Conservation (phyloP, 2,888 invertebrate species). For the Rhyacophila evoluta region DNA sequence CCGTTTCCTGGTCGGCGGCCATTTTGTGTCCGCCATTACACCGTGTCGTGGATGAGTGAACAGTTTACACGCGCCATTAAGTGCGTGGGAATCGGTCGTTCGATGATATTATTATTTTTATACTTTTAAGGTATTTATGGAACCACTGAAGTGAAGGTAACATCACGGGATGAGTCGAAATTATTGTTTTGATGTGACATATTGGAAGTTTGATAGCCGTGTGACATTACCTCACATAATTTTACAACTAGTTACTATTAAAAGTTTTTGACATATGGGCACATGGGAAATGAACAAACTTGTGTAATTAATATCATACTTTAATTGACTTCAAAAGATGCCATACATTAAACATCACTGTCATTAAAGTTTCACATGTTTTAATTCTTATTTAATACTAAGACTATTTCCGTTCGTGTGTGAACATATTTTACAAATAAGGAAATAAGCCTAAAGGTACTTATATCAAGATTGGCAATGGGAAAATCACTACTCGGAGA, state of each 20-base stretch:
- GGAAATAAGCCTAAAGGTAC: too few species aligned
- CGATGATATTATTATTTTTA: conserved; percentile 25
- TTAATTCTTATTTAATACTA: too few species aligned
- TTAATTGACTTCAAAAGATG: too few species aligned
- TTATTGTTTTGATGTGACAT: conserved; percentile 28
- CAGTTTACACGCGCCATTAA: conserved; percentile 51
- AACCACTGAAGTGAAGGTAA: conserved; percentile 33
- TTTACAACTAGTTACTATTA: too few species aligned
- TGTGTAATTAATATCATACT: too few species aligned
- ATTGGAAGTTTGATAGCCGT: conserved; percentile 35
- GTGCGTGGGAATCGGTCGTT: conserved; percentile 36
- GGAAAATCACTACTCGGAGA: too few species aligned
- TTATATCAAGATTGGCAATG: too few species aligned
- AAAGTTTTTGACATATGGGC: neutral
- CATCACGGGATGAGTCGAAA: neutral
- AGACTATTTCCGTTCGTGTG: too few species aligned
- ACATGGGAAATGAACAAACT: neutral
- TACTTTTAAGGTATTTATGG: conserved; percentile 30
- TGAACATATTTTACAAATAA: too few species aligned
- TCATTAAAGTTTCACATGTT: too few species aligned
- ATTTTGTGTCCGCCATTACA: conserved; percentile 34
- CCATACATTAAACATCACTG: too few species aligned
- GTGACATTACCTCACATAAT: too few species aligned
- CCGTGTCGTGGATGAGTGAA: conserved; percentile 36
- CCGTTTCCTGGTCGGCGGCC: conserved; percentile 32